Conservation (phyloP, 2,113 vertebrate species). For the Oxyura jamaicensis region DNA sequence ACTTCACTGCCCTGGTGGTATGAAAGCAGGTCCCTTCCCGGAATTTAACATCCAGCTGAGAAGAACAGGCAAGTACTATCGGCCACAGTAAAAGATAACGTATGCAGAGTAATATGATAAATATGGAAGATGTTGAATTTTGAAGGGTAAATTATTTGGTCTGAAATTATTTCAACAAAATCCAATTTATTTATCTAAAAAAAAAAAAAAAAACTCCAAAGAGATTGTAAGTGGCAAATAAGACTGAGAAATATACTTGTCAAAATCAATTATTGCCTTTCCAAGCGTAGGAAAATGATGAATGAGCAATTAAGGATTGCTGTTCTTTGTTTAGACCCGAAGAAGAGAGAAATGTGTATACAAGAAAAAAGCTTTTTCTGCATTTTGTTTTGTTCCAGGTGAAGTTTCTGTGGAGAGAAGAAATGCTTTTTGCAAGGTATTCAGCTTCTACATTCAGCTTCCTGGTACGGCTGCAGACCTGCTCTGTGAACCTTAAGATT, state of each 20-base stretch:
- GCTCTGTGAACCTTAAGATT: neutral
- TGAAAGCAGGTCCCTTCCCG: neutral
- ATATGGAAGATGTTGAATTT: neutral
- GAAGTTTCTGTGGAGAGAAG: conserved; percentile 6
- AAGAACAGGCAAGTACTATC: neutral
- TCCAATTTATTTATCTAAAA: neutral
- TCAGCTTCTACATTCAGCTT: neutral
- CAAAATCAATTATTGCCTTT: conserved; percentile 62
- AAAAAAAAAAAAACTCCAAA: neutral
- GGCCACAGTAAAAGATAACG: neutral
- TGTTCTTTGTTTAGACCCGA: conserved; percentile 37
- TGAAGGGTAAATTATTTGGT: conserved; percentile 8
- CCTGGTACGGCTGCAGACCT: neutral
- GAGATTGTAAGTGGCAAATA: neutral
- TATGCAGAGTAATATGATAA: neutral
- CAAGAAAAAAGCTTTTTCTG: conserved; percentile 46
- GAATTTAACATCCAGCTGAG: neutral
- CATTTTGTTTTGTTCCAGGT: conserved; percentile 40
- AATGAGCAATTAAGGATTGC: conserved; percentile 73
- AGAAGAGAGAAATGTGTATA: neutral
- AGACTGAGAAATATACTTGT: conserved; percentile 71
- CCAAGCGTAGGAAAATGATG: conserved; percentile 67
- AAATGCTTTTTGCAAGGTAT: neutral
- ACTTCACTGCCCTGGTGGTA: neutral
- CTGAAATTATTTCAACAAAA: neutral